A percentile compares a stretch with the other conserved stretches of the same genome.
phyloP scores from a whole-genome alignment of 2,888 invertebrate species.

The Melieria crassipennis region DNA sequence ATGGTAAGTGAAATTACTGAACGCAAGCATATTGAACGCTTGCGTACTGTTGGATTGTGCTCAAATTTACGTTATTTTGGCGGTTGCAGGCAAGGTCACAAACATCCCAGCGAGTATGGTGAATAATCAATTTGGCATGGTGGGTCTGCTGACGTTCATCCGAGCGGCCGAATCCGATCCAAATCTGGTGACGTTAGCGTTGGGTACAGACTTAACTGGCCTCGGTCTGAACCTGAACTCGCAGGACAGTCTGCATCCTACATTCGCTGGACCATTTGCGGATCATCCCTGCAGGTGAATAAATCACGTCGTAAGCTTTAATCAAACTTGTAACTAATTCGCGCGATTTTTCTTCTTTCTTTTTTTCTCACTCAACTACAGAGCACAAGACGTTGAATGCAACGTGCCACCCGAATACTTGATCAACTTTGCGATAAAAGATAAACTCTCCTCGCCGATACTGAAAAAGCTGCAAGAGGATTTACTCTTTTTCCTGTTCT shows the following conservation, averaged over 20 bases:
- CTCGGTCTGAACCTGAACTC: constrained; percentile 98
- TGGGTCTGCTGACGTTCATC: constrained; percentile 97
- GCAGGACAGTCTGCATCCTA: constrained; percentile 96
- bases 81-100: constrained; percentile 85
- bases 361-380: constrained; percentile 56
- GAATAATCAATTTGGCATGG: constrained; percentile 99
- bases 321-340: neutral
- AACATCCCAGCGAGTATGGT: constrained; percentile 99
- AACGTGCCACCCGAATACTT: constrained; percentile 99
- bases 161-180: constrained; percentile 97
- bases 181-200: constrained; percentile 93
- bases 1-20: constrained; percentile 71
- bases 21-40: too few relatives aligned
- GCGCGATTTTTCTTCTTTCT: neutral
- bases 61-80: too few relatives aligned
- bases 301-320: constrained; percentile 1
- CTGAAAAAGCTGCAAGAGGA: constrained; percentile 98
- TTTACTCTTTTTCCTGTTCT: constrained; percentile 98
- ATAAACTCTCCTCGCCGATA: constrained; percentile 94
- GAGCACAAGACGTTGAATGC: constrained; percentile 98
- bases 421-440: constrained; percentile 95
- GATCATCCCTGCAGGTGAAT: constrained; percentile 87
- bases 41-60: too few relatives aligned
- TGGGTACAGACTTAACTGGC: constrained; percentile 98
- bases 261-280: constrained; percentile 99